Percentiles rank a stretch among this genome's conserved stretches.
Conservation (phyloP, 23 tunicate genomes). For the Styela clava region DNA sequence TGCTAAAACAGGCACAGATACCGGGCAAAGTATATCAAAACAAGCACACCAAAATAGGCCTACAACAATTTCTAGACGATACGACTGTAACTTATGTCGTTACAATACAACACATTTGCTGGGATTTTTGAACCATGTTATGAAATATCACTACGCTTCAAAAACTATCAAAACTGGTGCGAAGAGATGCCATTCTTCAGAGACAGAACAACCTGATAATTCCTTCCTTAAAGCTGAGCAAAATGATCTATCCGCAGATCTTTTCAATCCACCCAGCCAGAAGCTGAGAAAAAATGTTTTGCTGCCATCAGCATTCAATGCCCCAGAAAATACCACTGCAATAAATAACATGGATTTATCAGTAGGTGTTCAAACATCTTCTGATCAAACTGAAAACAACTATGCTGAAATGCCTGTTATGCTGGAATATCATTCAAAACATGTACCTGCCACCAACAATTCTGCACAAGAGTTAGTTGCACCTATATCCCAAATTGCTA, state of each 20-base stretch:
- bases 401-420: background rate
- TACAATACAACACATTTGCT: background rate
- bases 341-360: background rate
- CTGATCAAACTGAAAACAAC: background rate
- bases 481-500: too few species aligned
- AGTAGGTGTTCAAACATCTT: background rate
- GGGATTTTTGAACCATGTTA: conserved; percentile 8
- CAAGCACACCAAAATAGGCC: too few species aligned
- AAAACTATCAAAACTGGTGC: background rate
- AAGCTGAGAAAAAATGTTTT: background rate
- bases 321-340: background rate
- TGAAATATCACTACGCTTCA: background rate
- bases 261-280: background rate
- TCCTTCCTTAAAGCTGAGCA: too few species aligned
- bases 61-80: too few species aligned
- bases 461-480: background rate
- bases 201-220: too few species aligned
- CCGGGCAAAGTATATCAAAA: too few species aligned
- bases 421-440: background rate
- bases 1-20: too few species aligned
- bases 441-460: background rate
- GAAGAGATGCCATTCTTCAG: too few species aligned
- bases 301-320: background rate
- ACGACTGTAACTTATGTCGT: background rate
- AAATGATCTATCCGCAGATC: background rate